Evolutionary conservation across 1,140 invertebrate genomes (phyloP).

Genomic region (Hesperophylax magnus): DNA sequence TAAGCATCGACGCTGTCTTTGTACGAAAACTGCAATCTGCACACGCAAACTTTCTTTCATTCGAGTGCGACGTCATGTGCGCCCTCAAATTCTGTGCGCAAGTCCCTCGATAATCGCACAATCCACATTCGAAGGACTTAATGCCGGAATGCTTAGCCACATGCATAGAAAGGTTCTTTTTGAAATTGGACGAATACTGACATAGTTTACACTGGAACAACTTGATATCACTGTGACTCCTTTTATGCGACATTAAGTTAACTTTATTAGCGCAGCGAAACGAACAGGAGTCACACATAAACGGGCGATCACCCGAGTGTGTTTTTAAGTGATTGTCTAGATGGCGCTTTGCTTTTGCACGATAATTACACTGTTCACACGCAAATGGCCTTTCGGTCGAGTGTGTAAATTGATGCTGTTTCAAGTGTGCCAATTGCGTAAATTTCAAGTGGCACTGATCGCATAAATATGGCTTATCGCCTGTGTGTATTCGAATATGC

Average conservation of each 20-base stretch:
- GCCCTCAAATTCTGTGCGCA: slow-evolving; percentile 47
- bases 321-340: slow-evolving; percentile 44
- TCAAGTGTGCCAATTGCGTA: slow-evolving; percentile 67
- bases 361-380: slow-evolving; percentile 57
- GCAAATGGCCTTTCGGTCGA: slow-evolving; percentile 69
- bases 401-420: slow-evolving; percentile 69
- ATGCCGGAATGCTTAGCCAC: slow-evolving; percentile 44
- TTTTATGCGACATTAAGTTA: slow-evolving; percentile 45
- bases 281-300: slow-evolving; percentile 50
- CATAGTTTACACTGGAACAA: slow-evolving; percentile 47
- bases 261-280: slow-evolving; percentile 43
- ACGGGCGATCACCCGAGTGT: slow-evolving; percentile 50
- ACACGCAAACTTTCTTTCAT: slow-evolving; percentile 44
- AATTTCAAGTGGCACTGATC: slow-evolving; percentile 66
- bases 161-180: slow-evolving; percentile 48
- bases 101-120: slow-evolving; percentile 47
- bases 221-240: slow-evolving; percentile 46
- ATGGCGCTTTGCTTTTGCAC: slow-evolving; percentile 44
- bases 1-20: slow-evolving; percentile 51
- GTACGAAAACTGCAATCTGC: slow-evolving; percentile 39
- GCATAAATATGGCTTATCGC: slow-evolving; percentile 54
- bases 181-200: slow-evolving; percentile 48
- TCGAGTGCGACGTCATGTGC: slow-evolving; percentile 50
- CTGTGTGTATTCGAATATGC: slow-evolving; percentile 56
- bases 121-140: slow-evolving; percentile 39